These are phyloP conservation scores for Porites cylindrica DNA, from an alignment of 92 coral and sea anemone species.

Conservation along the genomic window DNA sequence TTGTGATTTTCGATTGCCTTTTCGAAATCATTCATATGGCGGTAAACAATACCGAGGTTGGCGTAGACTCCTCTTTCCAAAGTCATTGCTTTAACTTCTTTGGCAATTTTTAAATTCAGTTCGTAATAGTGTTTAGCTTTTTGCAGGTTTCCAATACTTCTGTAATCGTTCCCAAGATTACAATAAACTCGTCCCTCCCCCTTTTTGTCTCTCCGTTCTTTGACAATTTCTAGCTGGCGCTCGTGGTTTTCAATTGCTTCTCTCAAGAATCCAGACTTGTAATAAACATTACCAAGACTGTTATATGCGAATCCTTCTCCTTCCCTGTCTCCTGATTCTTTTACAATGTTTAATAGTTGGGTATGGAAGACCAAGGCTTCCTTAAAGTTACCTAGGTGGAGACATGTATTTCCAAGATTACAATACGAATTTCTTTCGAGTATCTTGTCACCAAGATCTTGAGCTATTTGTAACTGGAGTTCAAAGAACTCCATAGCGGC, in stretches of 20 bases:
- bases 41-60: constrained; percentile 5
- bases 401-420: constrained; percentile 6
- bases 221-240: not conserved
- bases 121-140: not conserved
- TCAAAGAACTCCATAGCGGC: not conserved
- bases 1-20: constrained; percentile 3
- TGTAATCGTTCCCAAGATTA: not conserved
- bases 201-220: not conserved
- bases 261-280: not conserved
- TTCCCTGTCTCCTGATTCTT: not conserved
- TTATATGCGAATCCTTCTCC: constrained; percentile 13
- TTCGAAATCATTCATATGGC: not conserved
- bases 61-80: not conserved
- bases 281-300: constrained; percentile 13
- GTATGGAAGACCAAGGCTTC: not conserved
- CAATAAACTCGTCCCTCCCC: not conserved
- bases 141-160: not conserved
- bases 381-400: not conserved
- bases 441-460: not conserved
- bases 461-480: not conserved
- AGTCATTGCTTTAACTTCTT: not conserved
- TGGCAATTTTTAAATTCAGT: not conserved
- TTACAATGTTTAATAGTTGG: not conserved
- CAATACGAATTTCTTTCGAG: not conserved
- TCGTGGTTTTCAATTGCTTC: constrained; percentile 1